Base-by-base conservation (phyloP, 2,113 vertebrate genomes). In the Romanogobio albipinnatus region DNA sequence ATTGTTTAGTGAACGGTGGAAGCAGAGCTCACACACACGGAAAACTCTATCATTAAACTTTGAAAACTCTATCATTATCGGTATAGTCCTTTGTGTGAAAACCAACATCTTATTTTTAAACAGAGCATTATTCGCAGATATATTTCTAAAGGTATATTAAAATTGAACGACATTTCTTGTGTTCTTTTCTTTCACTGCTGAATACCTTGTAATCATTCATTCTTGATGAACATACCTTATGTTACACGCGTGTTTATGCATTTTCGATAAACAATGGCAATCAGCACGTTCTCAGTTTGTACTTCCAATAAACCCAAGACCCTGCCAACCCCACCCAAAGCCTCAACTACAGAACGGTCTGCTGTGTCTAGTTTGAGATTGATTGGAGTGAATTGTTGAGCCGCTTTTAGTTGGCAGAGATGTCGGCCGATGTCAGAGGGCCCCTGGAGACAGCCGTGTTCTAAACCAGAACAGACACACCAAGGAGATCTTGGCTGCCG, bases 381-480 rank as follows among this genome's bases (percentile, higher is more conserved):
- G 76, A 88, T 51, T 49, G 49, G 36, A 83, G 85, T 83, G 71
- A 86, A 83, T 76, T 62, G 71, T 45, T 19, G 81, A 83, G 85
- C 87, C 79, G 84, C 87, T 87, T 91, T 88, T 85, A 88, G 86
- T 89, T 78, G 61, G 85, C 80, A 70, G 85, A 78, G 77, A 86
- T 87, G 83, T 88, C 85, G 76, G 85, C 75, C 84, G 39, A 76
- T 85, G 85, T 81, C 79, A 86, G 86, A 49, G 70, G 68, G 83
- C 22, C 78, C 51, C 84, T 33, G 66, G 89, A 86, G 71, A 89
- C 47, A 75, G 74, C 71, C 86, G 71, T n/a, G 82, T 82, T 88
- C 85, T 82, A 86, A 87, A 86, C 83, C 82, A 61, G 77, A 80
- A 70, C 70, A 84, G 85, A 87, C 84, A 80, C 75, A 85, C 70